phyloP scores from a whole-genome alignment of 1,140 invertebrate species.

The Globodera ellingtonae region DNA sequence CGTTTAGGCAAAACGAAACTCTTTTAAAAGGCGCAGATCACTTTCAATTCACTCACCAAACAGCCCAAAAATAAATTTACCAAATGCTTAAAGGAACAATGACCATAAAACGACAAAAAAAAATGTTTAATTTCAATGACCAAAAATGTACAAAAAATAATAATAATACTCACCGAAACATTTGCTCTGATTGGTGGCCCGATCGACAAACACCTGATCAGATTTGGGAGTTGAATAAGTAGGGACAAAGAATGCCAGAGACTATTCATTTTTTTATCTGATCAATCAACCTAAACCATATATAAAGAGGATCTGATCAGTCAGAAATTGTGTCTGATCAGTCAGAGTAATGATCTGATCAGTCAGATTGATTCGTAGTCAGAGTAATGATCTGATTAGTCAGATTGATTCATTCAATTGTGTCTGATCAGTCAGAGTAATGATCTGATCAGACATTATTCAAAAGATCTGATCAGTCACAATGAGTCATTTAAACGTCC shows the following conservation, averaged over 20 bases:
- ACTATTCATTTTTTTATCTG: no score
- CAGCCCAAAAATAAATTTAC: neutral
- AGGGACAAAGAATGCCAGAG: no score
- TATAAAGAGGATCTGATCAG: no score
- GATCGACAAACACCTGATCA: constrained; percentile 87
- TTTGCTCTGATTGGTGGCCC: constrained; percentile 99
- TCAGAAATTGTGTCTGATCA: neutral
- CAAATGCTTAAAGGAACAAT: neutral
- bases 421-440: neutral
- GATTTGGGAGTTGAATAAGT: neutral
- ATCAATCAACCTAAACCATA: no score
- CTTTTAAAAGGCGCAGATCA: neutral
- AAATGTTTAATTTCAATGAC: neutral
- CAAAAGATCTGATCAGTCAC: neutral
- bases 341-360: neutral
- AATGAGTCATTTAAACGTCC: no score
- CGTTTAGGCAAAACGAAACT: neutral
- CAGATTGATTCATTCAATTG: neutral
- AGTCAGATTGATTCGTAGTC: neutral
- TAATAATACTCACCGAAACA: constrained; percentile 86
- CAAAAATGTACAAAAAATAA: neutral
- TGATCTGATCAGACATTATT: no score
- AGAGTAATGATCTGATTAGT: no score
- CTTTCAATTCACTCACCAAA: neutral
- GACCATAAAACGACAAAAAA: neutral